phyloP scores from a whole-genome alignment of 2,888 invertebrate genomes.

The Tuberolachnus salignus region DNA sequence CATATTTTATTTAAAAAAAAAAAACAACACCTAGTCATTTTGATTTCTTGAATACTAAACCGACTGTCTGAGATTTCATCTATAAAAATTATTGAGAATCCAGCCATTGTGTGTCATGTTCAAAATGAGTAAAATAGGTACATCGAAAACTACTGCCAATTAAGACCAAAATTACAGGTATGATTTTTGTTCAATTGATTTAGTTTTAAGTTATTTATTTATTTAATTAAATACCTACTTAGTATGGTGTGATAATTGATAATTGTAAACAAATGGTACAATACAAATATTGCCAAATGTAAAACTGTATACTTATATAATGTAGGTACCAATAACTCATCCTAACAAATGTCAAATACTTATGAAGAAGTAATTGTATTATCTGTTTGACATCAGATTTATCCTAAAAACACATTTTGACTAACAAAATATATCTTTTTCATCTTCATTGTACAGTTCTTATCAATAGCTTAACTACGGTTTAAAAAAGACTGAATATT shows the following conservation, averaged over 20 bases:
- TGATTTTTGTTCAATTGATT: background rate
- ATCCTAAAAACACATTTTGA: background rate
- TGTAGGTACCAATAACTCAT: too few relatives aligned
- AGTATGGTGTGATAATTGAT: background rate
- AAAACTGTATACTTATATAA: background rate
- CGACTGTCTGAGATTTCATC: background rate
- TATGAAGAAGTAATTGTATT: too few relatives aligned
- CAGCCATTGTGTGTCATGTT: slow-evolving; percentile 1
- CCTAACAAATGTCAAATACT: too few relatives aligned
- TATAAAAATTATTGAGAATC: background rate
- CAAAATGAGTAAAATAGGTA: slow-evolving; percentile 3
- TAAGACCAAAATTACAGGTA: slow-evolving; percentile 3
- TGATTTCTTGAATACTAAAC: slow-evolving; percentile 9
- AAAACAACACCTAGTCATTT: background rate
- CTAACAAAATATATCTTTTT: too few relatives aligned
- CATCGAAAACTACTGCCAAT: background rate
- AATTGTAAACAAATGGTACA: background rate
- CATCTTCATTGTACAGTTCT: too few relatives aligned
- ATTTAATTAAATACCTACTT: background rate
- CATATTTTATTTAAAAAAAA: slow-evolving; percentile 3
- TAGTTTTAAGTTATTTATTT: slow-evolving; percentile 7
- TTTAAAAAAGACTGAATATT: too few relatives aligned
- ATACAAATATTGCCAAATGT: background rate
- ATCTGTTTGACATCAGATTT: background rate
- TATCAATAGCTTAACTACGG: too few relatives aligned